A percentile compares a stretch with the other conserved stretches of the same genome.
Evolutionary conservation across 1,140 invertebrate genomes (phyloP).

Genomic region (Bombus confusus): DNA sequence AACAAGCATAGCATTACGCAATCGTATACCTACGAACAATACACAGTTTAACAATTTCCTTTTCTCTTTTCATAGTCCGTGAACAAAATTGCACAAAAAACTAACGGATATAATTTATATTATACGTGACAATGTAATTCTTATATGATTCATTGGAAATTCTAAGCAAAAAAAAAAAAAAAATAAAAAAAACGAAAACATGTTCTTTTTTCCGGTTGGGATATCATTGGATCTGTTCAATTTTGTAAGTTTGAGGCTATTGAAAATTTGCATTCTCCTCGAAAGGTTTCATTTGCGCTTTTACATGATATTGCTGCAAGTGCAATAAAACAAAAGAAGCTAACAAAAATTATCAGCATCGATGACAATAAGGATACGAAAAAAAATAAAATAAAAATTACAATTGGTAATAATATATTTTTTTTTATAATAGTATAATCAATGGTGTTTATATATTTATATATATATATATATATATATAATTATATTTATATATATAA

Average conservation of each 20-base stretch:
- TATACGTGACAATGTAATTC: background rate
- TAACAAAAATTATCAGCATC: slow-evolving; percentile 25
- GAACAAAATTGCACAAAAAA: background rate
- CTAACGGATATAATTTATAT: background rate
- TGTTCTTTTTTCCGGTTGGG: background rate
- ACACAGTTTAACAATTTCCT: slow-evolving; percentile 23
- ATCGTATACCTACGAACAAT: slow-evolving; percentile 42
- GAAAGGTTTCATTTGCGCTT: slow-evolving; percentile 2
- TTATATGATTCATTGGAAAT: background rate
- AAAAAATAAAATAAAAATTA: slow-evolving; percentile 71
- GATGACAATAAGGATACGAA: slow-evolving; percentile 34
- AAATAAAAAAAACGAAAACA: background rate
- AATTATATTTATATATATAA: slow-evolving; percentile 59
- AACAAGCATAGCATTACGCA: slow-evolving; percentile 33
- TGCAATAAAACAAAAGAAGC: slow-evolving; percentile 16
- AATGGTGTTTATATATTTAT: slow-evolving; percentile 63
- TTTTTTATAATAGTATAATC: slow-evolving; percentile 77
- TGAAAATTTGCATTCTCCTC: background rate
- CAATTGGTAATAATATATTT: slow-evolving; percentile 77
- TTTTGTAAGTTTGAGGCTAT: background rate
- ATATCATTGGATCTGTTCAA: background rate
- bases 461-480: slow-evolving; percentile 65
- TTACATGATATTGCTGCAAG: background rate
- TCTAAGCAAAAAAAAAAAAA: background rate
- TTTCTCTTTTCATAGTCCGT: background rate